Base-by-base conservation (phyloP, 2,888 invertebrate genomes). In the Pyrgus malvae region DNA sequence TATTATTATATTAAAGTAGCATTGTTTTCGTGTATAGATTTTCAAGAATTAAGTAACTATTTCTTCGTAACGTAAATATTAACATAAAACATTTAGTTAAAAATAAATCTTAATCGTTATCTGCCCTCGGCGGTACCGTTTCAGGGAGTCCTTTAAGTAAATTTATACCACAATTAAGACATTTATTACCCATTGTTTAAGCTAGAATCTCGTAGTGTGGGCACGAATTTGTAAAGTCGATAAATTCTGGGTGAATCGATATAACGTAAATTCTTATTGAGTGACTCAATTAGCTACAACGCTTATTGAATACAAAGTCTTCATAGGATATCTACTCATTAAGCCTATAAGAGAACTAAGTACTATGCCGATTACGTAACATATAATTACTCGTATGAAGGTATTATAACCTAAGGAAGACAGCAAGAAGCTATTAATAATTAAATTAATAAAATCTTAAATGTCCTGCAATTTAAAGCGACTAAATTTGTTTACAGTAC, bases 141-240 rank as follows among this genome's bases (percentile, higher is more conserved):
- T 41, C 46, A 7, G 45, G 7, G 55, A 29, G 23, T n/a, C 46
- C 33, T 56, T 60, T 59, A 31, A 56, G 57, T 50, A 61, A 64
- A 66, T 68, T 69, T 67, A 67, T 66, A 62, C 54, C 62, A 64
- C 64, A 68, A 69, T 67, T 60, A 62, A 63, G 66, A 68, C 66
- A 64, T 67, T 69, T 68, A 69, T 67, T 67, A 62, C 58, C 68
- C 61, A 69, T 69, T 69, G 69, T 68, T 38, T 56, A 31, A 38
- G 11, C 42, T 25, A 19, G 40, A 46, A 54, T 54, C 9, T 5
- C 11, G 31, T 19, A 27, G 31, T 40, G 46, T 46, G 17, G 54
- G 46, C 54, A 54, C 46, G 40, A 33, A 46, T 46, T 46, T 31
- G 31, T 45, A n/a, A n/a, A n/a, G 38, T 53, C 29, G 21, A 44